Evolutionary conservation across 2,797 vertebrate genomes (phyloP), one percentile per base, ranked within the genome.

Genomic region (Peromyscus attwateri): DNA sequence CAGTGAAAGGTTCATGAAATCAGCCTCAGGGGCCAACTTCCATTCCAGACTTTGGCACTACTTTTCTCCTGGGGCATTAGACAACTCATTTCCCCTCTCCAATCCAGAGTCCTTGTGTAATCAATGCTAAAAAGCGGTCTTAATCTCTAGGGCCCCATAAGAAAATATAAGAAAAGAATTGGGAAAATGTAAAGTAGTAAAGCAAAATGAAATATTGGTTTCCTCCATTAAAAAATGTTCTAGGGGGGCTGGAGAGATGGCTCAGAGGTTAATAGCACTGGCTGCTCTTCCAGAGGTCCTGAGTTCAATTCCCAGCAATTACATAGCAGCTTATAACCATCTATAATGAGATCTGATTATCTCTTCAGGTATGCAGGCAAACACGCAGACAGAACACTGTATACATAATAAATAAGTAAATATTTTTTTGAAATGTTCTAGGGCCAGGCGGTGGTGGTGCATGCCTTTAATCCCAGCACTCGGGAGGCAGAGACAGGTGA

Each of bases 81-180:
- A 73, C 29, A 95, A 96, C 43, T 85, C 83, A 97, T 73, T 96
- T 93, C 49, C 60, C 73, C 19, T 93, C 60, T 97, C 91, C 40
- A 21, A 84, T 70, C 60, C 52, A 46, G 23, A 71, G 43, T 91
- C 37, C 57, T 92, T 64, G 37, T 52, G 68, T 75, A 49, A 84
- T 89, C 62, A 89, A 88, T 70, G 21, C 40, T n/a, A 37, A 73
- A 5, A 76, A 85, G 81, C 68, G 70, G 37, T 75, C 40, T 90
- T 88, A 85, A 52, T 92, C 82, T 95, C 55, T 64, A 91, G 80
- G 34, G 6, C 88, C 81, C 75, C 83, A 80, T 75, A 96, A 94
- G 40, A 92, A 68, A 90, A 21, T 64, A 25, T 55, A 43, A 68
- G 68, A 75, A 96, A 87, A 89, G 21, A 95, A 94, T 68, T n/a